Conservation (phyloP, 1,140 invertebrate species). For the Prorops nasuta region DNA sequence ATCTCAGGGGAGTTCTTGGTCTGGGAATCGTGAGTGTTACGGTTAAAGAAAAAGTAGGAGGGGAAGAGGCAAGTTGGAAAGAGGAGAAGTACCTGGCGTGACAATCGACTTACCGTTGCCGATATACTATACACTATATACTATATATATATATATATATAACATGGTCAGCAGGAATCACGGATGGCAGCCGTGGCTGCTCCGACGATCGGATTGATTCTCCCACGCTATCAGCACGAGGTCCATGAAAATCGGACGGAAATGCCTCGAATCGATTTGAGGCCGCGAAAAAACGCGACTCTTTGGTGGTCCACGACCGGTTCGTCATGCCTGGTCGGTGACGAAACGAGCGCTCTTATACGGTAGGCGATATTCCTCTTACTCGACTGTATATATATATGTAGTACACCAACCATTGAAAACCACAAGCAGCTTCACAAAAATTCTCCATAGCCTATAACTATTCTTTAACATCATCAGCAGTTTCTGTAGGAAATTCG, state of each 20-base stretch:
- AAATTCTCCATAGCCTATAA: no score
- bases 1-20: constrained; percentile 13
- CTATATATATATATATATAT: no score
- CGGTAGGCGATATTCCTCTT: no score
- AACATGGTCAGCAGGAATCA: constrained; percentile 26
- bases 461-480: no score
- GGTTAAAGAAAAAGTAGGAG: constrained; percentile 6
- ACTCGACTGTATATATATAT: no score
- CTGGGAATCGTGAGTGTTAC: constrained; percentile 18
- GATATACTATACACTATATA: no score
- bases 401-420: no score
- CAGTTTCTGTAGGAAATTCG: no score
- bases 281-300: constrained; percentile 31
- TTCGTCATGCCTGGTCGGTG: constrained; percentile 30
- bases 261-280: constrained; percentile 38
- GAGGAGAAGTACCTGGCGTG: neutral
- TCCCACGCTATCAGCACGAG: constrained; percentile 43
- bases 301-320: constrained; percentile 35
- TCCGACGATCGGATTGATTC: constrained; percentile 35
- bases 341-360: constrained; percentile 9
- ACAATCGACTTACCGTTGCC: no score
- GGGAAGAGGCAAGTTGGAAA: neutral
- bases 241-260: constrained; percentile 36
- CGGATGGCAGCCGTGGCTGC: constrained; percentile 19
- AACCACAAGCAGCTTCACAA: no score